Conservation (phyloP, 1,140 invertebrate genomes). For the Drosophila fuyamai region DNA sequence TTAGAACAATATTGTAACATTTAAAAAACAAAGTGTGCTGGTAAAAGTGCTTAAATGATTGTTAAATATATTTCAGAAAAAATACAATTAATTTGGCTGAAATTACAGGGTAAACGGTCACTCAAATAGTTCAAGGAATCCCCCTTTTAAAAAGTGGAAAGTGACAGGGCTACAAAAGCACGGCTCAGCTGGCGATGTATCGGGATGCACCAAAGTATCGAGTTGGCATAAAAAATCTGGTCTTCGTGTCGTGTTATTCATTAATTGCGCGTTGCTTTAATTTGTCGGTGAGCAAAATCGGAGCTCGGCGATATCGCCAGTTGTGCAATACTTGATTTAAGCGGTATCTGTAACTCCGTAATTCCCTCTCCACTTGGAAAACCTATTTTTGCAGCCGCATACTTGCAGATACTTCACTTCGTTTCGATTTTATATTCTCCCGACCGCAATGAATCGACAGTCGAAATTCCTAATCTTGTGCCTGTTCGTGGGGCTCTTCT, state of each 20-base stretch:
- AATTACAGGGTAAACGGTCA: background rate
- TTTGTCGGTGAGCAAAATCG: conserved; percentile 54
- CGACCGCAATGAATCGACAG: conserved; percentile 66
- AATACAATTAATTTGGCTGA: too few relatives aligned
- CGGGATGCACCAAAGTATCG: conserved; percentile 3
- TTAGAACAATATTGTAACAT: too few relatives aligned
- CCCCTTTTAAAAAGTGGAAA: background rate
- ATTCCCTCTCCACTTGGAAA: conserved; percentile 2
- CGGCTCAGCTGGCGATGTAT: conserved; percentile 23
- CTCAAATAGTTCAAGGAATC: background rate
- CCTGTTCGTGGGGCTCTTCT: conserved; percentile 70
- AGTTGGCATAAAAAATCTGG: conserved; percentile 43
- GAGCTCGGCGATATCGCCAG: conserved; percentile 19
- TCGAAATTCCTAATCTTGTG: conserved; percentile 69
- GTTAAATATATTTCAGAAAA: background rate
- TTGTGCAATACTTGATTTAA: conserved; percentile 41
- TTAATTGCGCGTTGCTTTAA: conserved; percentile 73
- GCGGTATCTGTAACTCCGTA: conserved; percentile 17
- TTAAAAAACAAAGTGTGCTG: too few relatives aligned
- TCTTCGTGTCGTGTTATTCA: conserved; percentile 69
- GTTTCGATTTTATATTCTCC: conserved; percentile 37
- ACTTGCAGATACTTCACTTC: conserved; percentile 42
- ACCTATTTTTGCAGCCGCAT: conserved; percentile 17
- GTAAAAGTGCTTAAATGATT: too few relatives aligned
- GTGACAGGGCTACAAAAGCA: background rate